These are phyloP conservation scores for Grammomys dolichurus DNA, from an alignment of 2,113 vertebrate genomes.

Conservation along the genomic window DNA sequence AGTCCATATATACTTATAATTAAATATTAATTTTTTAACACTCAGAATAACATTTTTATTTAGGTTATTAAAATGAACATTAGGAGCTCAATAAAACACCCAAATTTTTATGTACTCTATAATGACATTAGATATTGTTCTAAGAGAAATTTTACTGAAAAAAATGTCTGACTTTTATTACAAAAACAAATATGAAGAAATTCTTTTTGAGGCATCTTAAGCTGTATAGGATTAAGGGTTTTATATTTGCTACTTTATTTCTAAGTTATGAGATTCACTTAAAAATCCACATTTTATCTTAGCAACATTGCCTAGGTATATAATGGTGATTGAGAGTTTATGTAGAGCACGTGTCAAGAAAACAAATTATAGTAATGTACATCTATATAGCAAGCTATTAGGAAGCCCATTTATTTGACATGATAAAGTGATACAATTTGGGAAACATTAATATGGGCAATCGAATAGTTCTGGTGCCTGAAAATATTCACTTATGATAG, in stretches of 20 bases:
- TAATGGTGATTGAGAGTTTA: neutral
- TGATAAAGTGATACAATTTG: neutral
- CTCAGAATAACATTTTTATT: neutral
- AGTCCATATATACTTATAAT: neutral
- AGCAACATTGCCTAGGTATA: neutral
- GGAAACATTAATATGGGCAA: neutral
- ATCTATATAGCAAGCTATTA: neutral
- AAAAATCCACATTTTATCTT: neutral
- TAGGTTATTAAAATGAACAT: neutral
- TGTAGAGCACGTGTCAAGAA: neutral
- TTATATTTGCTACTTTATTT: neutral
- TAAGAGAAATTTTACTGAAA: neutral
- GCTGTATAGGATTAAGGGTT: neutral
- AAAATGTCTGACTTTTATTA: neutral
- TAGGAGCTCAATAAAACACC: neutral
- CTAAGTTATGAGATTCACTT: neutral
- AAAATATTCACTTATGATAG: neutral
- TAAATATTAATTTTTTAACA: neutral
- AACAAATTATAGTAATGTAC: neutral
- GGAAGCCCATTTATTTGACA: neutral
- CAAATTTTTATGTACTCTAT: neutral
- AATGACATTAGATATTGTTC: neutral
- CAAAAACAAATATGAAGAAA: neutral
- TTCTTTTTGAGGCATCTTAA: neutral
- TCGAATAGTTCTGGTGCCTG: fast-evolving